Evolutionary conservation across 2,113 vertebrate species (phyloP).

Genomic region (Sminthopsis crassicaudata): DNA sequence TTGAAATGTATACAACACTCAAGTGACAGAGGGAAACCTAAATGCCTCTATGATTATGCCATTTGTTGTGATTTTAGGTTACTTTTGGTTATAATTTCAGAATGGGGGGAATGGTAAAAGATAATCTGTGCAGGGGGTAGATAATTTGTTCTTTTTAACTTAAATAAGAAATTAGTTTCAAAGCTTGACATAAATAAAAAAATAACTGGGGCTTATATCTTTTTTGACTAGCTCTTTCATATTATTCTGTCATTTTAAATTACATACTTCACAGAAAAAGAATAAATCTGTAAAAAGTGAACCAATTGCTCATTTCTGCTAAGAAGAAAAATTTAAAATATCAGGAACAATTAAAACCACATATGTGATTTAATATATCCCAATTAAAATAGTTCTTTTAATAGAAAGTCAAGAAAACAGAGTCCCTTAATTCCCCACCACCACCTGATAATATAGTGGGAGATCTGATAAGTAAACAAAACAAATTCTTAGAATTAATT

Average conservation of each 20-base stretch:
- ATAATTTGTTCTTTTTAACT: not conserved
- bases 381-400: conserved; percentile 37
- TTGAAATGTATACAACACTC: not conserved
- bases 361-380: conserved; percentile 31
- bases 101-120: not conserved
- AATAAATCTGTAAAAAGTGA: conserved; percentile 57
- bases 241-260: conserved; percentile 54
- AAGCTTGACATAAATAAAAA: conserved; percentile 56
- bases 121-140: not conserved
- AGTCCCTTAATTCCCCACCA: rapidly evolving
- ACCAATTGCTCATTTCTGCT: not conserved
- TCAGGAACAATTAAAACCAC: conserved; percentile 26
- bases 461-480: conserved; percentile 11
- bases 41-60: not conserved
- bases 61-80: not conserved
- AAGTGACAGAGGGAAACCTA: not conserved
- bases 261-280: conserved; percentile 49
- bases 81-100: not conserved
- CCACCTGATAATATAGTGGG: not conserved
- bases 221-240: conserved; percentile 23
- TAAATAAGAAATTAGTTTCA: conserved; percentile 12
- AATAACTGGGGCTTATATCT: conserved; percentile 19
- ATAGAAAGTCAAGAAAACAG: conserved; percentile 42
- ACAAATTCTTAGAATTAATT: conserved; percentile 40
- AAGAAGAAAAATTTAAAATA: not conserved